Evolutionary conservation across 1,140 invertebrate genomes (phyloP), one percentile per base, ranked within the genome.

Genomic region (Drosophila trapezifrons): DNA sequence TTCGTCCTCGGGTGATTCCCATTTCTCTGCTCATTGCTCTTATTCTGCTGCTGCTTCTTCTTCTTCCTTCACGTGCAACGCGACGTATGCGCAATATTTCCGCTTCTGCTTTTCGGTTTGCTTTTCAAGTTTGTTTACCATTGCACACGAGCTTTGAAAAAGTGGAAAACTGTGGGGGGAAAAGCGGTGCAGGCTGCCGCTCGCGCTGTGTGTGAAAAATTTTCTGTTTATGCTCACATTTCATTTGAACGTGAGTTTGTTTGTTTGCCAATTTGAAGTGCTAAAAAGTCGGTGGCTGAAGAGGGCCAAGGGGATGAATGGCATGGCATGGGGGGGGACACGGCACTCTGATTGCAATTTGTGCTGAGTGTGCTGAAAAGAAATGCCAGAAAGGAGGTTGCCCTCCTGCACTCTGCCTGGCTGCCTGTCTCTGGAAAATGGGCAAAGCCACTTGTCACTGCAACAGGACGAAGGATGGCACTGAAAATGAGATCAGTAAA

Each of bases 211-310:
- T 86, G 83, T 86, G 82, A 87, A 86, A 79, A 83, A 87, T 89
- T 79, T 49, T 87, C 84, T 87, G 80, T 87, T 87, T 89, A 87
- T 87, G 67, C 83, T 87, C 82, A 85, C 82, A 85, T 85, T 85
- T 85, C 83, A 87, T 87, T 87, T 84, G 73, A 87, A 87, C 84
- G 84, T 83, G 84, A 83, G 83, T 76, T 77, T 87, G 83, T 87
- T 87, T 87, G 83, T 77, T 87, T 83, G 76, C 84, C 83, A 87
- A 87, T 89, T 87, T 87, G 76, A 76, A 82, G 82, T 86, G 82
- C 70, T 71, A 76, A 76, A 86, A 78, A 69, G 81, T 57, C 47
- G 40, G 55, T 71, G 51, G 56, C 35, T 60, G 55, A 64, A 64
- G 60, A 59, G 62, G 45, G 37, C 51, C 10, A 35, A 27, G 20